phyloP scores from a whole-genome alignment of 2,797 vertebrate species.

The Sebastes alutus region DNA sequence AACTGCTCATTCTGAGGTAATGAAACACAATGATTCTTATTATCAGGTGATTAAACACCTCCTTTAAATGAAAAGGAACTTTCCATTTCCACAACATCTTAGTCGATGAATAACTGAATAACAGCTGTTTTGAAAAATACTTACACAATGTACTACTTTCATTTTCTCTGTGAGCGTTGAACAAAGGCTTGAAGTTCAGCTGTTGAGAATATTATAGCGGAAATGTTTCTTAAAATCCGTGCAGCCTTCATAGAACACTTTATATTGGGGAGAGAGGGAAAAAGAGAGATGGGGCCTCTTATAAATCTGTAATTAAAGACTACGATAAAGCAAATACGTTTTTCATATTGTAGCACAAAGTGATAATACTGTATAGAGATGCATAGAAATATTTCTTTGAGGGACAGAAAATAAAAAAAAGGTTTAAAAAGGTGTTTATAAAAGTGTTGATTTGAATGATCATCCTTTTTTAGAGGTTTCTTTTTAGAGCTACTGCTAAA shows the following conservation, averaged over 20 bases:
- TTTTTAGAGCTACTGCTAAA: not conserved
- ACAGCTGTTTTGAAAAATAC: not conserved
- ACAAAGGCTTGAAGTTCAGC: not conserved
- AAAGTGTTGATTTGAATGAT: not conserved
- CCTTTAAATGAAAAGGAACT: not conserved
- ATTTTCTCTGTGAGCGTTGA: not conserved
- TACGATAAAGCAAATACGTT: not conserved
- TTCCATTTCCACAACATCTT: not conserved
- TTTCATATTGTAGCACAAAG: not conserved
- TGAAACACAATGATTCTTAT: no score
- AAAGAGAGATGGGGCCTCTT: not conserved
- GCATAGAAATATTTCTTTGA: not conserved
- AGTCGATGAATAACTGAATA: not conserved
- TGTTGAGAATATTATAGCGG: not conserved
- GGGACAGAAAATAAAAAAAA: not conserved
- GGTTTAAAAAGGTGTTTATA: not conserved
- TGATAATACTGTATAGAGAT: not conserved
- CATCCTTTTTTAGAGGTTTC: not conserved
- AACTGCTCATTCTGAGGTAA: no score
- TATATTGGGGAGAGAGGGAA: no score
- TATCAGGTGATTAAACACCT: no score
- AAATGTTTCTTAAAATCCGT: not conserved
- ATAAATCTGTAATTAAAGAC: not conserved
- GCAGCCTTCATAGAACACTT: not conserved
- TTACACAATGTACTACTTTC: not conserved